A percentile compares a stretch with the other conserved stretches of the same genome.
Evolutionary conservation across 2,113 vertebrate genomes (phyloP).

Genomic region (Fukomys damarensis): DNA sequence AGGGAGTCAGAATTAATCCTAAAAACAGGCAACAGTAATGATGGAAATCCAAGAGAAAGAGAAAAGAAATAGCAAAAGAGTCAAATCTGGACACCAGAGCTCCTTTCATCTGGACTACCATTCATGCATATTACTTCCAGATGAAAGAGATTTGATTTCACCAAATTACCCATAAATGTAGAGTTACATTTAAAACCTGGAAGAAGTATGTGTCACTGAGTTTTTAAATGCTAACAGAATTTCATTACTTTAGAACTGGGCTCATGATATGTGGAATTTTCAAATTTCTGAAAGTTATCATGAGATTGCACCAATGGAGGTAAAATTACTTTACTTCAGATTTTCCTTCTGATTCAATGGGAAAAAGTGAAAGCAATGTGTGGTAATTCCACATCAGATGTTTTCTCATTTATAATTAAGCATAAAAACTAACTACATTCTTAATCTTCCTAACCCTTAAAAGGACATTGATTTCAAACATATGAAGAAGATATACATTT

Average conservation of each 20-base stretch:
- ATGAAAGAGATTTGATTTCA: conserved; percentile 8
- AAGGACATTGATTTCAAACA: not conserved
- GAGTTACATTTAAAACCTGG: not conserved
- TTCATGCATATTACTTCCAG: conserved; percentile 9
- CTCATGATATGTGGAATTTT: not conserved
- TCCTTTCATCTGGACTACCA: not conserved
- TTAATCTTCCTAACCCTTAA: not conserved
- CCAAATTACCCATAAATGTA: not conserved
- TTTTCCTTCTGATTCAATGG: not conserved
- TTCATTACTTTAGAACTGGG: not conserved
- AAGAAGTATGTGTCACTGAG: not conserved
- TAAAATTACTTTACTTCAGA: not conserved
- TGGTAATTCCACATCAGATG: not conserved
- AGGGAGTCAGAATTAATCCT: not conserved
- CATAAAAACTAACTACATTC: conserved; percentile 38
- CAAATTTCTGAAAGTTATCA: conserved; percentile 8
- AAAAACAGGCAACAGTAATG: not conserved
- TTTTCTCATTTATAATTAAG: not conserved
- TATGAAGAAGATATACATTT: not conserved
- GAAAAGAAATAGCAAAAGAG: not conserved
- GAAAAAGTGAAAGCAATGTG: not conserved
- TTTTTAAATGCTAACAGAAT: conserved; percentile 28
- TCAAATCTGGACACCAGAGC: not conserved
- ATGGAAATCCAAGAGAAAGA: not conserved
- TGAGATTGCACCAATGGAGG: not conserved